Conservation (phyloP, 2,797 vertebrate genomes). For the Rousettus madagascariensis region DNA sequence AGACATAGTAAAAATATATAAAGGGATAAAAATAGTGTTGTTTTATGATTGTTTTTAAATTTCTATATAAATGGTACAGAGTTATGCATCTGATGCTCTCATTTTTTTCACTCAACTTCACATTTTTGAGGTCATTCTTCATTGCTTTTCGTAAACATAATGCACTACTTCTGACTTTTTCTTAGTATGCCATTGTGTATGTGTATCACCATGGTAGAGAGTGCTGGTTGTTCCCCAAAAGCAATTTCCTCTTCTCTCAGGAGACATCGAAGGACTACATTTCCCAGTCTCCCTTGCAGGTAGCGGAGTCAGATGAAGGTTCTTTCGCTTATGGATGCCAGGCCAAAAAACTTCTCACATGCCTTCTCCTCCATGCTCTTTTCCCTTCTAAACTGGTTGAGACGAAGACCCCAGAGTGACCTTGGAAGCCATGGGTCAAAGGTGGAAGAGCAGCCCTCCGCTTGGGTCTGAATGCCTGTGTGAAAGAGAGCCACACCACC, state of each 20-base stretch:
- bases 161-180: not conserved
- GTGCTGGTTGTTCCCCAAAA: not conserved
- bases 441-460: not conserved
- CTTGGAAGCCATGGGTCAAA: not conserved
- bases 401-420: not conserved
- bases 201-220: not conserved
- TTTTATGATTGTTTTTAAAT: not conserved
- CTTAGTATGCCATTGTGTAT: not conserved
- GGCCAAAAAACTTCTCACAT: not conserved
- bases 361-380: not conserved
- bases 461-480: not conserved
- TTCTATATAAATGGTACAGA: not conserved
- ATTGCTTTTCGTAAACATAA: not conserved
- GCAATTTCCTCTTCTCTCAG: not conserved
- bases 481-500: not conserved
- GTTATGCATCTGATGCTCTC: not conserved
- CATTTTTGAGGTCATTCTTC: not conserved
- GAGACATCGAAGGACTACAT: constrained; percentile 23
- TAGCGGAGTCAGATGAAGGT: not conserved
- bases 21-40: not conserved
- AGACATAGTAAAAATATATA: constrained; percentile 26
- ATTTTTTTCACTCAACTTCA: not conserved
- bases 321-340: not conserved
- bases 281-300: not conserved
- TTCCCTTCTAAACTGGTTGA: not conserved